Evolutionary conservation across 2,113 vertebrate species (phyloP).

Genomic region (Burhinus oedicnemus): DNA sequence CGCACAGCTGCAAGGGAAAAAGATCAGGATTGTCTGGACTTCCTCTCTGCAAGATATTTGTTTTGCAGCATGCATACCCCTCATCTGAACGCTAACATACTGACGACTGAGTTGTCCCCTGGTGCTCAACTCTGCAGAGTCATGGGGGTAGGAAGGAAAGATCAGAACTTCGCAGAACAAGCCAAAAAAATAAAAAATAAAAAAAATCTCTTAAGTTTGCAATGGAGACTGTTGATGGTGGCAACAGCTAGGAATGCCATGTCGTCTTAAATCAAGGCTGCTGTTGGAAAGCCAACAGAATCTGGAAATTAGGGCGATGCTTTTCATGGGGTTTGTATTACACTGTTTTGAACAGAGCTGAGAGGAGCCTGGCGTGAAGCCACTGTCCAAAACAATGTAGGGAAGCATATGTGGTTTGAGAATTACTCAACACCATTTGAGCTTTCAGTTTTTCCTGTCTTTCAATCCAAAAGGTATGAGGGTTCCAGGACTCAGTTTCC

Average conservation of each 20-base stretch:
- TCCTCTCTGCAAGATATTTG: not conserved
- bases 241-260: not conserved
- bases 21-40: not conserved
- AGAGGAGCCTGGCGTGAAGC: constrained; percentile 21
- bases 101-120: not conserved
- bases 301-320: not conserved
- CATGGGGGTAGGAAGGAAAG: not conserved
- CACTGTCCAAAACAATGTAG: constrained; percentile 50
- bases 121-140: not conserved
- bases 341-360: not conserved
- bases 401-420: constrained; percentile 44
- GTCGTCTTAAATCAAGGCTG: not conserved
- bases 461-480: constrained; percentile 5
- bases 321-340: not conserved
- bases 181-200: not conserved
- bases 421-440: constrained; percentile 22
- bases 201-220: not conserved
- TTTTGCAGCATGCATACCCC: not conserved
- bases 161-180: not conserved
- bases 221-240: not conserved
- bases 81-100: not conserved
- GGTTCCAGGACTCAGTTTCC: constrained; percentile 21
- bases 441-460: constrained; percentile 61
- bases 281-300: not conserved
- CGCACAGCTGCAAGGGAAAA: not conserved